Evolutionary conservation across 1,140 invertebrate genomes (phyloP), one percentile per base, ranked within the genome.

Genomic region (Pseudachorutes palmiensis): DNA sequence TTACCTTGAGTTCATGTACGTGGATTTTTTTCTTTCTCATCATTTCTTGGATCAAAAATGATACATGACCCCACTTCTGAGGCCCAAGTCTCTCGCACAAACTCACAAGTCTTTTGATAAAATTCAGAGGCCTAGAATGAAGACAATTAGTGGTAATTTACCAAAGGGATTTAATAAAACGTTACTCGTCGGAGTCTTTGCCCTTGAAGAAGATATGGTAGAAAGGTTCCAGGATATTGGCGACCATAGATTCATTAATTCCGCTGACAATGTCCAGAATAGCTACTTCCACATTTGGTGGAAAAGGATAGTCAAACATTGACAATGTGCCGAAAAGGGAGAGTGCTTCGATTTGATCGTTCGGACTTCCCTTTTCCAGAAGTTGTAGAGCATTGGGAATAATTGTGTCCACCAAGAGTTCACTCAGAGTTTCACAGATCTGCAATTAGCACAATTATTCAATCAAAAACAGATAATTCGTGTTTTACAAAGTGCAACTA

Each of bases 21-120:
- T 55, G 51, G 24, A 55, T 14, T 22, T 55, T 55, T 22, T 55
- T 55, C 9, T 5, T 22, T 12, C 14, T 26, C 9, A 55, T 24
- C 51, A 55, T 55, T 19, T 55, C 51, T 22, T 55, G 9, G 24
- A 55, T 55, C 24, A 55, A 24, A 55, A 55, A 55, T 55, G 51
- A 55, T 14, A 55, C 24, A 24, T 55, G 24, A 5, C 24, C 24
- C 24, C 51, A 5, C 24, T 26, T 26, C 5, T 55, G 12, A 12
- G 51, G 12, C 24, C 51, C 51, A 9, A 55, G 24, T 5, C 51
- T 12, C 3, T 55, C 51, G 24, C 51, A 55, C 12, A 55, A 24
- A 26, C 24, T 22, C 9, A 55, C 24, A 9, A 55, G 24, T 14
- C 9, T 55, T 55, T 55, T 55, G 12, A 55, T 26, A 12, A 55